A percentile compares a stretch with the other conserved stretches of the same genome.
Conservation (phyloP, 2,113 vertebrate genomes). For the Pampusana beccarii region DNA sequence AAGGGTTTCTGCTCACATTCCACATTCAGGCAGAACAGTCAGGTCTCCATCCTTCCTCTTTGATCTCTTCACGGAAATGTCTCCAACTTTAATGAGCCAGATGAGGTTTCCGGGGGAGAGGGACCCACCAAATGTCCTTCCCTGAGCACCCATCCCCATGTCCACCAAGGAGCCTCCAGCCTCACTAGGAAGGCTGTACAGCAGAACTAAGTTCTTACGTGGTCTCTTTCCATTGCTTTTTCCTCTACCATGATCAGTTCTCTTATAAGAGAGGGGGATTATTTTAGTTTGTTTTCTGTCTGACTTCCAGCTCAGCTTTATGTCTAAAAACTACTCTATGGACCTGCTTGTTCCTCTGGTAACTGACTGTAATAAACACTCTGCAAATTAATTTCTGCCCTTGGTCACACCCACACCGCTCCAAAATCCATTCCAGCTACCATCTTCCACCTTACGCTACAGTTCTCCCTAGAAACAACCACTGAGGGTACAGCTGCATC, state of each 20-base stretch:
- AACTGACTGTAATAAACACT: neutral
- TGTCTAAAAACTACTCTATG: neutral
- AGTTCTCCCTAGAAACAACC: neutral
- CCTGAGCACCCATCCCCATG: neutral
- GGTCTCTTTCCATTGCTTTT: neutral
- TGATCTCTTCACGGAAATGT: neutral
- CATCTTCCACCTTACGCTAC: neutral
- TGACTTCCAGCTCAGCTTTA: neutral
- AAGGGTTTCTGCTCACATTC: neutral
- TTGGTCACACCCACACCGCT: neutral
- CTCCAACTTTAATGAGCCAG: neutral
- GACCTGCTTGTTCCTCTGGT: neutral
- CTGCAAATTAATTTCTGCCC: neutral
- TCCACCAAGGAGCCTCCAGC: neutral
- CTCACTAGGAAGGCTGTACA: neutral
- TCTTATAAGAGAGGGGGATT: neutral
- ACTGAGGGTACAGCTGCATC: neutral
- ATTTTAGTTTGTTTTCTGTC: neutral
- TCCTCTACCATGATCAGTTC: neutral
- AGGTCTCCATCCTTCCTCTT: neutral
- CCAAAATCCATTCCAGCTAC: neutral
- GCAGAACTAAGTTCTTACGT: neutral
- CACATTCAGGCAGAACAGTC: neutral
- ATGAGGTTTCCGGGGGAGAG: neutral
- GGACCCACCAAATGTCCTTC: neutral